phyloP scores from a whole-genome alignment of 2,888 invertebrate species.

The Hemicrepidius hirtus region DNA sequence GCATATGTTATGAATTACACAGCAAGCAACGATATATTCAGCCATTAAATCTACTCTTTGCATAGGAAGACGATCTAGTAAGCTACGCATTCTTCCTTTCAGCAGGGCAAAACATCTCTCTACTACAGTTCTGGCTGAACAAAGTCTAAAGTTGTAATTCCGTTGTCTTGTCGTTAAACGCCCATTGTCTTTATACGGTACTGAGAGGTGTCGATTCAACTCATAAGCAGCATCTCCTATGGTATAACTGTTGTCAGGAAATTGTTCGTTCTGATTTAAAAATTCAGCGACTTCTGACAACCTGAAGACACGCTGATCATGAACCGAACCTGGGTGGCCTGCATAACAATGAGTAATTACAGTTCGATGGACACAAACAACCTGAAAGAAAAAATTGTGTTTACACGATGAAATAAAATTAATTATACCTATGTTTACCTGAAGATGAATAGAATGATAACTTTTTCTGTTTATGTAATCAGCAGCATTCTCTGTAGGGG shows the following conservation, averaged over 20 bases:
- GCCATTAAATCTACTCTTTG: slow-evolving; percentile 56
- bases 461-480: slow-evolving; percentile 52
- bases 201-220: slow-evolving; percentile 44
- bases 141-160: slow-evolving; percentile 54
- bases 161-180: slow-evolving; percentile 48
- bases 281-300: slow-evolving; percentile 52
- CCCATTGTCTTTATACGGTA: slow-evolving; percentile 49
- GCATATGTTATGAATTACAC: slow-evolving; percentile 59
- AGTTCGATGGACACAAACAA: slow-evolving; percentile 55
- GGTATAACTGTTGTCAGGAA: slow-evolving; percentile 51
- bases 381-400: slow-evolving; percentile 39
- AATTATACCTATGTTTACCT: slow-evolving; percentile 27
- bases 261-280: slow-evolving; percentile 48
- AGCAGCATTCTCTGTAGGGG: slow-evolving; percentile 44
- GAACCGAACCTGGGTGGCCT: slow-evolving; percentile 56
- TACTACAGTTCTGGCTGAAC: slow-evolving; percentile 52
- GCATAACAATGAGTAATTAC: slow-evolving; percentile 54
- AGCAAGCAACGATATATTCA: slow-evolving; percentile 57
- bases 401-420: too few species aligned
- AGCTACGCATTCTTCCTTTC: slow-evolving; percentile 56
- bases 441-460: slow-evolving; percentile 52
- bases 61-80: slow-evolving; percentile 55
- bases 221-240: slow-evolving; percentile 53
- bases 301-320: slow-evolving; percentile 56
- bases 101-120: slow-evolving; percentile 55